Evolutionary conservation across 30 jellyfish, hydroid and myxozoan genomes (phyloP).

Genomic region (Chrysaora quinquecirrha): DNA sequence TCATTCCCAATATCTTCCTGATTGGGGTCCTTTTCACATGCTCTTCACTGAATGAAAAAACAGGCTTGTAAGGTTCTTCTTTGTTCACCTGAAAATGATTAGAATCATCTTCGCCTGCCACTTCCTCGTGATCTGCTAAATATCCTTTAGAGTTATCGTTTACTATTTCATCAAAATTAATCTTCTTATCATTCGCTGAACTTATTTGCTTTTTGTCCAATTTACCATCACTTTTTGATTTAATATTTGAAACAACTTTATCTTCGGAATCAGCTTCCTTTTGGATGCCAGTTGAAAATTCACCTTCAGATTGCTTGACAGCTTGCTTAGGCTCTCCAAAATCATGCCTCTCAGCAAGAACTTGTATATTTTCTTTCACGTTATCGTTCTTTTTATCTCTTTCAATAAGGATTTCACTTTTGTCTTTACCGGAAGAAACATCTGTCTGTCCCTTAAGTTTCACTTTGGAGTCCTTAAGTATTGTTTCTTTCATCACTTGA

Average conservation of each 20-base stretch:
- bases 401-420: background rate
- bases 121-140: constrained; percentile 7
- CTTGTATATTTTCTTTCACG: too few relatives aligned
- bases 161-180: background rate
- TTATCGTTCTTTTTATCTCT: background rate
- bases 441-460: constrained; percentile 8
- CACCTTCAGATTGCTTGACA: too few relatives aligned
- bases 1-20: background rate
- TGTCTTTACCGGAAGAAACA: background rate
- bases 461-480: constrained; percentile 61
- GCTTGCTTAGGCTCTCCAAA: too few relatives aligned
- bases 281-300: too few relatives aligned
- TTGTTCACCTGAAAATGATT: background rate
- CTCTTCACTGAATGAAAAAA: background rate
- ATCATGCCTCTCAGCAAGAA: too few relatives aligned
- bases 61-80: background rate
- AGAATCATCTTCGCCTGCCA: background rate
- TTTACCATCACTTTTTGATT: background rate
- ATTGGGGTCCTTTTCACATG: too few relatives aligned
- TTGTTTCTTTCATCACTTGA: constrained; percentile 88
- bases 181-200: background rate
- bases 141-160: constrained; percentile 2
- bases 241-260: too few relatives aligned
- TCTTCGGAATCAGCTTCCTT: too few relatives aligned
- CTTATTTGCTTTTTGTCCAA: background rate